Conservation (phyloP, 2,888 invertebrate species). For the Luffia ferchaultella region DNA sequence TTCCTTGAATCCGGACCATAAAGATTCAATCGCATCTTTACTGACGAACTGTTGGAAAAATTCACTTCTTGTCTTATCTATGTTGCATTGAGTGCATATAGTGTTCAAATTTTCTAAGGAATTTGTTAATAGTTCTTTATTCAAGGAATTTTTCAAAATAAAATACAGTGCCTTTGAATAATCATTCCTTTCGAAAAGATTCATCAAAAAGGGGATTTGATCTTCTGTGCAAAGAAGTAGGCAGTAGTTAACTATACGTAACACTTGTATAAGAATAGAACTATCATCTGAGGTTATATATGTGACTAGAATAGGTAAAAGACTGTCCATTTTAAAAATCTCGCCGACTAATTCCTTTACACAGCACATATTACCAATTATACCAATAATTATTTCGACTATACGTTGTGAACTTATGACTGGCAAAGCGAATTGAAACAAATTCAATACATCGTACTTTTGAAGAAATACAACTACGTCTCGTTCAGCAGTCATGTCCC, state of each 20-base stretch:
- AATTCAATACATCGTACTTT: conserved; percentile 71
- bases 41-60: conserved; percentile 42
- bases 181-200: conserved; percentile 46
- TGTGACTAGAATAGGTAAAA: conserved; percentile 64
- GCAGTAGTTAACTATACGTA: conserved; percentile 71
- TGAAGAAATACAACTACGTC: conserved; percentile 77
- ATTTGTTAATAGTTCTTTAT: conserved; percentile 63
- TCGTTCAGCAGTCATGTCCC: conserved; percentile 86
- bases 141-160: conserved; percentile 78
- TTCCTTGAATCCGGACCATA: conserved; percentile 37
- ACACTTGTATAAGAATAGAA: conserved; percentile 75
- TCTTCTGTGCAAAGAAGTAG: conserved; percentile 43
- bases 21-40: conserved; percentile 32
- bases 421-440: conserved; percentile 67
- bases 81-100: conserved; percentile 50
- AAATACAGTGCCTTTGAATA: conserved; percentile 71
- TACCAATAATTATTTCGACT: conserved; percentile 83
- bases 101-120: conserved; percentile 69
- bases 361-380: conserved; percentile 85
- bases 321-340: conserved; percentile 62
- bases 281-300: conserved; percentile 72
- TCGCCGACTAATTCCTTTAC: conserved; percentile 66
- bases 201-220: conserved; percentile 52
- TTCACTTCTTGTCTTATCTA: conserved; percentile 27
- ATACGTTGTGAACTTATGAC: conserved; percentile 69